Percentiles rank a stretch among this genome's conserved stretches.
Conservation (phyloP, 2,113 vertebrate genomes). For the Boulengeromyrus knoepffleri region DNA sequence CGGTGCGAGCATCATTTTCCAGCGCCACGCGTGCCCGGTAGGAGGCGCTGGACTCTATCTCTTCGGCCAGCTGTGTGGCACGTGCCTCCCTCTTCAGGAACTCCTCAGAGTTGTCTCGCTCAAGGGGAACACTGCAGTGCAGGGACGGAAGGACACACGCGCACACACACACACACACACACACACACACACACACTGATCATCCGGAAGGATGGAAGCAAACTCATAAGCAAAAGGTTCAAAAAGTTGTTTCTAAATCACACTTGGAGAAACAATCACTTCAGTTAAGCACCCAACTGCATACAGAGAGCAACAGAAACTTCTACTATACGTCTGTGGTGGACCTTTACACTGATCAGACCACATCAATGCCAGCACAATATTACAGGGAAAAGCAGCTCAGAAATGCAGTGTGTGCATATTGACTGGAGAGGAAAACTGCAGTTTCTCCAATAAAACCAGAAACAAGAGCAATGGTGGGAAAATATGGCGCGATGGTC, state of each 20-base stretch:
- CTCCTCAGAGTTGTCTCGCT: conserved; percentile 95
- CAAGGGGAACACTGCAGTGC: conserved; percentile 78
- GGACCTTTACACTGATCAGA: neutral
- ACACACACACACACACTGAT: conserved; percentile 22
- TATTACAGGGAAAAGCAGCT: neutral
- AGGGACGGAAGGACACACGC: conserved; percentile 23
- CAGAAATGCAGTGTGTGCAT: neutral
- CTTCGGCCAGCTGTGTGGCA: conserved; percentile 93
- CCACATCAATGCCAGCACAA: neutral
- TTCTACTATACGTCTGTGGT: neutral
- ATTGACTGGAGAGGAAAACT: neutral
- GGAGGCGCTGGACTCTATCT: conserved; percentile 94
- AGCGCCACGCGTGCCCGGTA: conserved; percentile 93
- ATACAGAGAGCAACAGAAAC: neutral
- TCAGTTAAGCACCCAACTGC: neutral
- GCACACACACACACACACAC: neutral
- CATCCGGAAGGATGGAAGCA: neutral
- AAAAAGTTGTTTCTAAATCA: neutral
- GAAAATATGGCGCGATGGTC: neutral
- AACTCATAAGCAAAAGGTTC: neutral
- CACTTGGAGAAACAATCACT: neutral
- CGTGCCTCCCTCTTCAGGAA: conserved; percentile 95
- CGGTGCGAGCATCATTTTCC: conserved; percentile 91
- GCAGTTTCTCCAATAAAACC: neutral
- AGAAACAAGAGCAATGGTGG: neutral